Percentiles rank a stretch among this genome's conserved stretches.
phyloP scores from a whole-genome alignment of 2,113 vertebrate species.

The Podarcis raffonei region DNA sequence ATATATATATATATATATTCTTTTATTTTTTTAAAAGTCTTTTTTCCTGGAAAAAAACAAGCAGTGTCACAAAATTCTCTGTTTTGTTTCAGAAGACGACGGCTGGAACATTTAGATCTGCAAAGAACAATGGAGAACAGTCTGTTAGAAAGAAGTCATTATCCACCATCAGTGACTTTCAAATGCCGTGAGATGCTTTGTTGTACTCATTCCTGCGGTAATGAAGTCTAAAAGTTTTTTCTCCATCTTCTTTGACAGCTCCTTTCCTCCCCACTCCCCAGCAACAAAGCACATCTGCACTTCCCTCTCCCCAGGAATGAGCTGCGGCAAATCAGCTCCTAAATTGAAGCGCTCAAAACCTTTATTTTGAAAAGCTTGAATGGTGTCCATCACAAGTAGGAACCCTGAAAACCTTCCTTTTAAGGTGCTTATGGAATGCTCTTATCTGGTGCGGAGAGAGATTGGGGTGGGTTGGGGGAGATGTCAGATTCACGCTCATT shows the following conservation, averaged over 20 bases:
- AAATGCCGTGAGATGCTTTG: constrained; percentile 58
- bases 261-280: constrained; percentile 3
- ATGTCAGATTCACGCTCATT: constrained; percentile 61
- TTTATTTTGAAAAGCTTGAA: constrained; percentile 61
- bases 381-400: constrained; percentile 60
- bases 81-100: constrained; percentile 50
- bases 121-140: constrained; percentile 52
- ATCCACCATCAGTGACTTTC: constrained; percentile 61
- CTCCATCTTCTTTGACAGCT: constrained; percentile 19
- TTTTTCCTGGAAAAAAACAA: constrained; percentile 31
- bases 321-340: constrained; percentile 28
- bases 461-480: background rate
- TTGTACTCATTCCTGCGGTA: background rate
- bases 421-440: constrained; percentile 35
- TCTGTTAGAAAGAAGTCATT: constrained; percentile 57
- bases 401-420: constrained; percentile 37
- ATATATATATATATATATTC: fast-evolving
- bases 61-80: constrained; percentile 29
- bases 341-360: constrained; percentile 46
- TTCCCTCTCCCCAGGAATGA: background rate
- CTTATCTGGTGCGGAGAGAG: constrained; percentile 9
- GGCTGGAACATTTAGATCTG: constrained; percentile 59
- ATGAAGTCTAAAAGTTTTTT: constrained; percentile 33
- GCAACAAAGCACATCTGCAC: constrained; percentile 27
- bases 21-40: background rate